Percentiles rank a stretch among this genome's conserved stretches.
Evolutionary conservation across 53 echinoderm and acorn worm genomes (phyloP).

Genomic region (Luidia sarsii): DNA sequence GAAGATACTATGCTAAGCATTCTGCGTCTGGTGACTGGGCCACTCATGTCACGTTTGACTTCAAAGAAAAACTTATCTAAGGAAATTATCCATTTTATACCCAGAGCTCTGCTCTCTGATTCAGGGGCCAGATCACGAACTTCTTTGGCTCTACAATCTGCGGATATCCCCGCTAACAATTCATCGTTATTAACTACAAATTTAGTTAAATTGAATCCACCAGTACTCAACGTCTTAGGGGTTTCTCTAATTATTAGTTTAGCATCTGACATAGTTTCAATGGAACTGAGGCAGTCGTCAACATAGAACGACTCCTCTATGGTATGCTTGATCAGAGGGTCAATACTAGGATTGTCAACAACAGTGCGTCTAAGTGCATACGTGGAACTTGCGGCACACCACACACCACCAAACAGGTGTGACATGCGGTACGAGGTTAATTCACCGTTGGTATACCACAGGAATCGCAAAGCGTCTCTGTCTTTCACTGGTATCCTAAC

Average conservation of each 20-base stretch:
- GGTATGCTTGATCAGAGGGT: slow-evolving; percentile 10
- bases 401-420: no score
- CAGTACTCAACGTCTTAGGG: slow-evolving; percentile 4
- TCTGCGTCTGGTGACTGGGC: neutral
- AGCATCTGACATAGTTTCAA: no score
- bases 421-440: neutral
- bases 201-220: no score
- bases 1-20: slow-evolving; percentile 2
- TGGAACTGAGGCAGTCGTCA: no score
- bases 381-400: no score
- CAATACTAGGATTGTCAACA: neutral
- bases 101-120: no score
- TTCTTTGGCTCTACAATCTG: neutral
- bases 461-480: slow-evolving; percentile 36
- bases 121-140: neutral
- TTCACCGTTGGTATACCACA: slow-evolving; percentile 18
- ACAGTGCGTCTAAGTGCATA: slow-evolving; percentile 14
- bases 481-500: slow-evolving; percentile 20
- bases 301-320: slow-evolving; percentile 21
- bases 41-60: no score
- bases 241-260: no score
- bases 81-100: no score
- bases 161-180: slow-evolving; percentile 5
- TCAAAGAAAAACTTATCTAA: no score
- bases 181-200: slow-evolving; percentile 3